Conservation (phyloP, 2,888 invertebrate genomes). For the Myopa tessellatipennis region DNA sequence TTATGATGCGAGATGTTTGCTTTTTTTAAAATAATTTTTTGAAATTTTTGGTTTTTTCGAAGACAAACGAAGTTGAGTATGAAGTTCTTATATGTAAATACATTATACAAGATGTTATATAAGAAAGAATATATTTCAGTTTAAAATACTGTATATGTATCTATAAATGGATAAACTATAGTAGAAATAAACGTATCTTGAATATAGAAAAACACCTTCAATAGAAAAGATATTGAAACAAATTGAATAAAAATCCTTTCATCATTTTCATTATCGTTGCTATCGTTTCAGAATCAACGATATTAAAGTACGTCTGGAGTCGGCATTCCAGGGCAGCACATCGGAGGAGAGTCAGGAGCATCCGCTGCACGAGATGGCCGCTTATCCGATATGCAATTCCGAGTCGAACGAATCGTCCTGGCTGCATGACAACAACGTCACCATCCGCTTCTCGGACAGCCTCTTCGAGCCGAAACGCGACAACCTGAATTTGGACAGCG, state of each 20-base stretch:
- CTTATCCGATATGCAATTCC: slow-evolving; percentile 64
- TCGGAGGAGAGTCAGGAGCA: slow-evolving; percentile 54
- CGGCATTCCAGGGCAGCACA: slow-evolving; percentile 56
- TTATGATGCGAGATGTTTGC: slow-evolving; percentile 16
- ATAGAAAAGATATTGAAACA: too few species aligned
- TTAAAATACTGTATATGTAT: too few species aligned
- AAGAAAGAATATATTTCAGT: too few species aligned
- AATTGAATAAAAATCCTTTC: neutral
- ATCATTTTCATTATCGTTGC: neutral
- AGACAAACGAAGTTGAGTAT: too few species aligned
- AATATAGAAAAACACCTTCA: too few species aligned
- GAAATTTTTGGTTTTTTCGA: neutral
- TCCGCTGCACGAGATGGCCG: slow-evolving; percentile 64
- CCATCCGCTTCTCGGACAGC: slow-evolving; percentile 63
- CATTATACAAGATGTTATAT: too few species aligned
- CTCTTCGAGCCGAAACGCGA: slow-evolving; percentile 59
- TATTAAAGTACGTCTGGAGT: slow-evolving; percentile 58
- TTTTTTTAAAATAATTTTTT: neutral
- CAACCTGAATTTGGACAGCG: slow-evolving; percentile 61
- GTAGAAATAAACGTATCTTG: too few species aligned
- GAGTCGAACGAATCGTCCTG: slow-evolving; percentile 61
- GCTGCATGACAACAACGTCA: slow-evolving; percentile 62
- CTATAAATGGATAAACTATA: too few species aligned
- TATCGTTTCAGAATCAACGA: slow-evolving; percentile 58
- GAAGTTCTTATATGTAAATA: too few species aligned